A percentile compares a stretch with the other conserved stretches of the same genome.
These are phyloP conservation scores for Caenorhabditis sp. DNA, from an alignment of 2,888 invertebrate genomes.

Conservation along the genomic window DNA sequence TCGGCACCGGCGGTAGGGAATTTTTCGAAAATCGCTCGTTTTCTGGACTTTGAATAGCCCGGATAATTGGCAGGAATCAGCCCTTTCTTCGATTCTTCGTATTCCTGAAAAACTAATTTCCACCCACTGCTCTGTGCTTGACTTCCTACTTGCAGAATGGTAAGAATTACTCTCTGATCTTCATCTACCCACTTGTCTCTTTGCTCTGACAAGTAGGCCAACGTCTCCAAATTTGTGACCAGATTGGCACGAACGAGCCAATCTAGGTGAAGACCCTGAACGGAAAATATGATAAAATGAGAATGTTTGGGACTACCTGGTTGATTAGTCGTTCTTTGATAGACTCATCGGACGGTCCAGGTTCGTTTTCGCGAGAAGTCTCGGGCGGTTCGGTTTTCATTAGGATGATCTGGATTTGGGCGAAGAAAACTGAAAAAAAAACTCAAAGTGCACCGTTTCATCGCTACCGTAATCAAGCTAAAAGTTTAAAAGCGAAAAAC, in stretches of 20 bases:
- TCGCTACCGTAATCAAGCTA: not conserved
- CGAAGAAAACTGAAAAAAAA: not conserved
- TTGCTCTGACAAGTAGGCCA: constrained; percentile 32
- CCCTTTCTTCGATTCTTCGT: constrained; percentile 3
- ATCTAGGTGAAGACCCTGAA: constrained; percentile 52
- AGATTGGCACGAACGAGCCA: constrained; percentile 52
- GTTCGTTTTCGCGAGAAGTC: too few species aligned
- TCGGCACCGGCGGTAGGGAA: not conserved
- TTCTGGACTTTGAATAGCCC: too few species aligned
- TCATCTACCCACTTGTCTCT: constrained; percentile 48
- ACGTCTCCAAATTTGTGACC: constrained; percentile 23
- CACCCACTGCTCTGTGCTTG: too few species aligned
- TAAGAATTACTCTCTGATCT: constrained; percentile 28
- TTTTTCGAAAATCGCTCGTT: not conserved
- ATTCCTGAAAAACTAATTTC: constrained; percentile 11
- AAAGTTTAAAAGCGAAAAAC: too few species aligned
- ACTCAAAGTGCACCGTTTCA: not conserved
- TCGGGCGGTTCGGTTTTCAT: too few species aligned
- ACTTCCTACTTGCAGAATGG: constrained; percentile 39
- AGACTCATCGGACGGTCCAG: too few species aligned
- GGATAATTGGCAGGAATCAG: constrained; percentile 23
- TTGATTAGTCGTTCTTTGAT: too few species aligned
- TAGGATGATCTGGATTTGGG: too few species aligned
- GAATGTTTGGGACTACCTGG: not conserved
- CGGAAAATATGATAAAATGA: too few species aligned